phyloP scores from a whole-genome alignment of 1,140 invertebrate species.

The Megalopta genalis region DNA sequence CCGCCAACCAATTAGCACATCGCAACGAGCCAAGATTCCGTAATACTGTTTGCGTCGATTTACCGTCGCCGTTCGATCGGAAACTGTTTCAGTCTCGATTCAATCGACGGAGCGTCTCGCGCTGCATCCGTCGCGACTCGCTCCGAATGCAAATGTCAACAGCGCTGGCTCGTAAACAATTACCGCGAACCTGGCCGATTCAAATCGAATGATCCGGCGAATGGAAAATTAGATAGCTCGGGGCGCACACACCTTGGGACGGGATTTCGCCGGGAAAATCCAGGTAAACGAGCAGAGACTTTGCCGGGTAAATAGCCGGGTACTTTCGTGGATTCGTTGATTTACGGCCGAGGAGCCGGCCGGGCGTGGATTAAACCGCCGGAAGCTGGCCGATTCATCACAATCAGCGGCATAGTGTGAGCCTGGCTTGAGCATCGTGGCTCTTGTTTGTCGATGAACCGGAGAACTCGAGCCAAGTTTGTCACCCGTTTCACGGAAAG shows the following conservation, averaged over 20 bases:
- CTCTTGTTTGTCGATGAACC: neutral
- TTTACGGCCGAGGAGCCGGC: slow-evolving; percentile 2
- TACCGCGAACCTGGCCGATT: neutral
- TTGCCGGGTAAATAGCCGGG: slow-evolving; percentile 4
- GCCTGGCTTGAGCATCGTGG: neutral
- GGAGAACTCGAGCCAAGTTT: slow-evolving; percentile 12
- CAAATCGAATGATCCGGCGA: too few relatives aligned
- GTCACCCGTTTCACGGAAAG: neutral
- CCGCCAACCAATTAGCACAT: too few relatives aligned
- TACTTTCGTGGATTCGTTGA: slow-evolving; percentile 18
- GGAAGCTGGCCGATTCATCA: slow-evolving; percentile 25
- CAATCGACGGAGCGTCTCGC: neutral
- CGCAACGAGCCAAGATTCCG: too few relatives aligned
- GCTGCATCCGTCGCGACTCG: neutral
- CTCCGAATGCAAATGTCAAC: neutral
- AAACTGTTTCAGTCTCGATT: neutral
- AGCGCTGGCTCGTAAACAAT: neutral
- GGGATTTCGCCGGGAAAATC: neutral
- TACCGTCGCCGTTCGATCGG: too few relatives aligned
- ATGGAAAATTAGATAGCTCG: neutral
- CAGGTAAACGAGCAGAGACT: neutral
- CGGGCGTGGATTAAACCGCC: neutral
- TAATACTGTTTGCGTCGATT: too few relatives aligned
- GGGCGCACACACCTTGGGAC: too few relatives aligned
- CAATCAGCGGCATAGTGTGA: slow-evolving; percentile 7